Evolutionary conservation across 2,113 vertebrate species (phyloP).

Genomic region (Eublepharis macularius): DNA sequence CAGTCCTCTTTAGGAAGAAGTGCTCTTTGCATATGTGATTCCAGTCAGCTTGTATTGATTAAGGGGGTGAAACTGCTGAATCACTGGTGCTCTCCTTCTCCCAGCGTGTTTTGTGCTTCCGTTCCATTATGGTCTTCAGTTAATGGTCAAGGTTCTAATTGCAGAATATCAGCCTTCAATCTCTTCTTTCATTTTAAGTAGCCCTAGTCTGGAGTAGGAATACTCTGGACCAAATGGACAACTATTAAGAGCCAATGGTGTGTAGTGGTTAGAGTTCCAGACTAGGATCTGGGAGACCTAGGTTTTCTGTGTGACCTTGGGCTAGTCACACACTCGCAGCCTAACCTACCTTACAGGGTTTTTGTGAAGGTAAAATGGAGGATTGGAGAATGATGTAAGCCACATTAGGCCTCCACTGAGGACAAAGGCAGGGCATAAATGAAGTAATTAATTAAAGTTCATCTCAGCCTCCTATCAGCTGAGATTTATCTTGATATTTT

Average conservation of each 20-base stretch:
- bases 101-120: slow-evolving; percentile 23
- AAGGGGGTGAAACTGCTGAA: slow-evolving; percentile 76
- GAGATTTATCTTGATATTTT: background rate
- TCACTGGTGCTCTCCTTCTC: slow-evolving; percentile 59
- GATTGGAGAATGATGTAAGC: too few relatives aligned
- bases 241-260: background rate
- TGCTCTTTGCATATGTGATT: background rate
- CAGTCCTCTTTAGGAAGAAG: background rate
- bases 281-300: too few relatives aligned
- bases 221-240: background rate
- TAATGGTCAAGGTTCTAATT: background rate
- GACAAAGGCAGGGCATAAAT: too few relatives aligned
- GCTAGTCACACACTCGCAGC: too few relatives aligned
- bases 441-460: too few relatives aligned
- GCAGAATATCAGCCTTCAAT: background rate
- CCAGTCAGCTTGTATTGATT: slow-evolving; percentile 40
- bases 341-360: too few relatives aligned
- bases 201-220: background rate
- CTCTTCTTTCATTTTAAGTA: background rate
- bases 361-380: too few relatives aligned
- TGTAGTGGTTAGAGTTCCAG: too few relatives aligned
- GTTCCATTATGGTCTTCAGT: background rate
- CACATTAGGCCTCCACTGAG: too few relatives aligned
- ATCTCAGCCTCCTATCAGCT: background rate
- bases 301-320: too few relatives aligned